Conservation (phyloP, 2,888 invertebrate species). For the Chymomyza caudatula region DNA sequence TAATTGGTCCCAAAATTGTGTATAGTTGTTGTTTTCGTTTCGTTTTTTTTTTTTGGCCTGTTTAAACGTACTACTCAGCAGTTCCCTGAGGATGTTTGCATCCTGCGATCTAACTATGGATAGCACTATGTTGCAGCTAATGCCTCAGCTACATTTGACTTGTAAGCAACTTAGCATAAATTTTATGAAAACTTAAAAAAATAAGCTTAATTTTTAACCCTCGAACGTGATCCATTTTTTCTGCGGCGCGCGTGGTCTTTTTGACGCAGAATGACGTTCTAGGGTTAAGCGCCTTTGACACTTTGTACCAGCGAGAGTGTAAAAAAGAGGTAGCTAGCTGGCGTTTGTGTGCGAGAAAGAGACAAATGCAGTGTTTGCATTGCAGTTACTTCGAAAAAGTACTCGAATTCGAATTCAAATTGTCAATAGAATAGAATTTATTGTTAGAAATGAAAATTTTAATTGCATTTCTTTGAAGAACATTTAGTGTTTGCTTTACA, state of each 20-base stretch:
- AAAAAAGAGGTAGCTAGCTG: background rate
- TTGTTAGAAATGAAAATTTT: no score
- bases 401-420: background rate
- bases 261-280: no score
- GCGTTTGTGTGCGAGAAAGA: background rate
- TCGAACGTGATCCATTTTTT: no score
- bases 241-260: no score
- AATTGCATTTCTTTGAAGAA: background rate
- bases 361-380: background rate
- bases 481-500: slow-evolving; percentile 8
- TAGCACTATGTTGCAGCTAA: no score
- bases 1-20: background rate
- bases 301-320: background rate
- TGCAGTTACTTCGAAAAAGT: no score
- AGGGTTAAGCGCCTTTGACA: no score
- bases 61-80: background rate
- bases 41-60: slow-evolving; percentile 8
- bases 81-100: background rate
- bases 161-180: background rate
- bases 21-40: slow-evolving; percentile 10
- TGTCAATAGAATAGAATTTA: background rate
- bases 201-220: background rate
- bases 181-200: background rate
- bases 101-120: background rate
- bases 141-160: background rate